Percentiles rank a stretch among this genome's conserved stretches.
Evolutionary conservation across 2,888 invertebrate species (phyloP).

Genomic region (Matsumyia berberina): DNA sequence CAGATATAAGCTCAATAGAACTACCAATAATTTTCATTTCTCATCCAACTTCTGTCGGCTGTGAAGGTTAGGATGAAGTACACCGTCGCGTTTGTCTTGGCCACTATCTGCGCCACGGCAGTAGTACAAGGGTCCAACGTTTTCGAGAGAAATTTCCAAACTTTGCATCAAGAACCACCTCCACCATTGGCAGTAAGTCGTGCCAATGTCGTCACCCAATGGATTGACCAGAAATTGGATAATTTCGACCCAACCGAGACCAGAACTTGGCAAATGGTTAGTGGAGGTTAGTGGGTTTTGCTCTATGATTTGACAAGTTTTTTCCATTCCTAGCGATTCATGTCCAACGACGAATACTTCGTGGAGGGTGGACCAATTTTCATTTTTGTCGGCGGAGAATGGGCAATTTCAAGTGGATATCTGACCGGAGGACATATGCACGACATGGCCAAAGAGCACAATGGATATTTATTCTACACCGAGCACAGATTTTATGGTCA

Average conservation of each 20-base stretch:
- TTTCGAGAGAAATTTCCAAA: conserved; percentile 67
- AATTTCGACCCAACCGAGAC: conserved; percentile 86
- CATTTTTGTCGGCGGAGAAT: conserved; percentile 89
- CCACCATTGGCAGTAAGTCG: conserved; percentile 52
- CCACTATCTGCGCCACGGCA: conserved; percentile 21
- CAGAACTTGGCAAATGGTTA: conserved; percentile 85
- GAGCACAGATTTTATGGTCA: conserved; percentile 93
- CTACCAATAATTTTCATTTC: conserved; percentile 3
- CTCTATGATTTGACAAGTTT: neutral
- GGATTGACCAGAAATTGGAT: conserved; percentile 86
- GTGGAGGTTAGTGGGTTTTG: neutral
- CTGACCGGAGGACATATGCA: conserved; percentile 87
- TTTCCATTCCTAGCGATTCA: conserved; percentile 83
- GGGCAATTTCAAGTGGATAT: conserved; percentile 87
- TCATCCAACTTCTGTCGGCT: conserved; percentile 4
- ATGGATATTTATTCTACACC: conserved; percentile 89
- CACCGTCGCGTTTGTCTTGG: conserved; percentile 20
- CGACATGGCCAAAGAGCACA: conserved; percentile 86
- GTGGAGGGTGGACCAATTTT: conserved; percentile 86
- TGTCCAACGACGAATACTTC: conserved; percentile 84
- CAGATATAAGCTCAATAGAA: conserved; percentile 30
- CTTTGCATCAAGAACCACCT: conserved; percentile 83
- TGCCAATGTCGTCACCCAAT: conserved; percentile 79
- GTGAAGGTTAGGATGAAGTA: conserved; percentile 45
- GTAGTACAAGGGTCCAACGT: conserved; percentile 51